phyloP scores from a whole-genome alignment of 2,113 vertebrate genomes.

The Nothoprocta pentlandii region DNA sequence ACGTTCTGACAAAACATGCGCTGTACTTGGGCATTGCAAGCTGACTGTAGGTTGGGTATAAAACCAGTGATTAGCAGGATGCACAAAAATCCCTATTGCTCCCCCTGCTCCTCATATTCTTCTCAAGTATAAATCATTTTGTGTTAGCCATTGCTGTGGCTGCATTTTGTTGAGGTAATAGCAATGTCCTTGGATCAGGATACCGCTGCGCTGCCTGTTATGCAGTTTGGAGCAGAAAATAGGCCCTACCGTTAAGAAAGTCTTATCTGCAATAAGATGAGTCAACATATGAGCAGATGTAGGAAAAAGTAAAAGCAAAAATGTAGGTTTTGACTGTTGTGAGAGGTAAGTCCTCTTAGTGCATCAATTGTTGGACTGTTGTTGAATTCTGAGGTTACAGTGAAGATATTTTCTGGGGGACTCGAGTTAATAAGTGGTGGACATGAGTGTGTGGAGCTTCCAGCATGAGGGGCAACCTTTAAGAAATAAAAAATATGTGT shows the following conservation, averaged over 20 bases:
- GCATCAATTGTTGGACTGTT: not conserved
- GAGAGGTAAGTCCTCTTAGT: not conserved
- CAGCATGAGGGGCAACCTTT: not conserved
- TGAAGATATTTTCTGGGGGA: not conserved
- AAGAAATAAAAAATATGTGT: not conserved
- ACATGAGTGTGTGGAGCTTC: not conserved
- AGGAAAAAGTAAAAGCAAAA: not conserved
- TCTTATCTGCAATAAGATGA: not conserved
- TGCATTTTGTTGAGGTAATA: not conserved
- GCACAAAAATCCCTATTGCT: not conserved
- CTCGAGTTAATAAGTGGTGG: not conserved
- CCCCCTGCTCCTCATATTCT: not conserved
- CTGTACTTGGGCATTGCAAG: not conserved
- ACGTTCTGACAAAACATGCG: rapidly evolving
- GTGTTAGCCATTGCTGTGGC: not conserved
- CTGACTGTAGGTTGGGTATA: not conserved
- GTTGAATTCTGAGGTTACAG: not conserved
- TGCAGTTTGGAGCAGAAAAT: not conserved
- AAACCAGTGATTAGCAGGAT: not conserved
- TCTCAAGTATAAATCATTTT: not conserved
- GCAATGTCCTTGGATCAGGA: not conserved
- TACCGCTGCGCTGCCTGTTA: not conserved
- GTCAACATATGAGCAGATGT: not conserved
- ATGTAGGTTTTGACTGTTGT: not conserved
- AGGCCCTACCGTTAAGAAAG: not conserved